phyloP scores from a whole-genome alignment of 2,113 vertebrate species.

The Poecilia latipinna region DNA sequence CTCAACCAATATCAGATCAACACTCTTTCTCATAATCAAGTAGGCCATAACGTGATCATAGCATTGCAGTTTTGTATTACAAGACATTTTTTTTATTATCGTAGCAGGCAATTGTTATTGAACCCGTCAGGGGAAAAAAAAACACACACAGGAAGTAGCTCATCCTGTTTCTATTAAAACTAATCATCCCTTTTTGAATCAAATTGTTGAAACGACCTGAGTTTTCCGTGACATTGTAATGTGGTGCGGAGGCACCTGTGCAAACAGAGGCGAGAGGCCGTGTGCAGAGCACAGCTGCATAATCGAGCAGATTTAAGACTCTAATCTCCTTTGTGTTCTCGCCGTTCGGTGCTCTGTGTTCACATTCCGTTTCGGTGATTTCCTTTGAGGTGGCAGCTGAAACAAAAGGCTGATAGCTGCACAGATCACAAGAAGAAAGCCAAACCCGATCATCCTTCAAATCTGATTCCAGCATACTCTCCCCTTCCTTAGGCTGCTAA shows the following conservation, averaged over 20 bases:
- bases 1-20: too few relatives aligned
- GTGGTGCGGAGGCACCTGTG: neutral
- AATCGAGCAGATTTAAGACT: constrained; percentile 47
- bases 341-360: constrained; percentile 16
- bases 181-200: too few relatives aligned
- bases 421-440: constrained; percentile 55
- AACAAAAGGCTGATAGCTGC: constrained; percentile 55
- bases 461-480: constrained; percentile 43
- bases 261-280: constrained; percentile 5
- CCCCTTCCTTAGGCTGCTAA: constrained; percentile 1
- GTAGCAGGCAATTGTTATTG: too few relatives aligned
- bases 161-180: too few relatives aligned
- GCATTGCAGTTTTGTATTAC: too few relatives aligned
- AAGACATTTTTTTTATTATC: too few relatives aligned
- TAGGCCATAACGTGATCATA: too few relatives aligned
- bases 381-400: constrained; percentile 51
- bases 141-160: too few relatives aligned
- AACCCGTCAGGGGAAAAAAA: too few relatives aligned
- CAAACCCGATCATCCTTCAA: constrained; percentile 59
- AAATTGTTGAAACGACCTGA: neutral
- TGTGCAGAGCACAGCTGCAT: neutral
- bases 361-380: constrained; percentile 58
- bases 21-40: too few relatives aligned
- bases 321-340: constrained; percentile 29
- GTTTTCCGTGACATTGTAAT: neutral